Evolutionary conservation across 2,113 vertebrate species (phyloP), one percentile per base, ranked within the genome.

Genomic region (Podarcis cretensis): DNA sequence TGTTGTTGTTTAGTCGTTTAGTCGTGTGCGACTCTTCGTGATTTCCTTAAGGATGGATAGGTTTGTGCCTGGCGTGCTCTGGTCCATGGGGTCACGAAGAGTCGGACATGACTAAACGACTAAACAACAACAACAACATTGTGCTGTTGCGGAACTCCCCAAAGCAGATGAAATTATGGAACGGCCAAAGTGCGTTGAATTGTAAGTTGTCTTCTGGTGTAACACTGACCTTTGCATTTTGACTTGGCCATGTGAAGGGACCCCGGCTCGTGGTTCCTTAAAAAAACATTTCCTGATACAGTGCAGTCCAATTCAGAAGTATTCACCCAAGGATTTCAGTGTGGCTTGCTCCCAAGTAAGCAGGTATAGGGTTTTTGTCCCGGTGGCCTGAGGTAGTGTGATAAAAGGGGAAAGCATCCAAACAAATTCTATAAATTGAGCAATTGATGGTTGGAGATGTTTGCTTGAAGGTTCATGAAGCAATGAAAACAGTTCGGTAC

Each of bases 381-480:
- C 73, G 59, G 1, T 76, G 23, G 37, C 23, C 54, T 63, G 32
- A 3, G 8, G 25, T 9, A 63, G 54, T 7, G n/a, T 35, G 57
- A 81, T 32, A 85, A 35, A 75, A 85, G 23, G 12, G 40, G 57
- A 85, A 78, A 78, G 14, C 20, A 9, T 16, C 54, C n/a, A 48
- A 8, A 18, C 37, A 79, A 66, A 68, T 86, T 86, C 85, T 78
- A 32, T 79, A 68, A 43, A 57, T 57, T 57, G 54, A 81, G 68
- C n/a, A 73, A 32, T 35, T 8, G 43, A 73, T 21, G 35, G 18
- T 48, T 63, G 54, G 43, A 81, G 32, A 63, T 18, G 57, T 74
- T 40, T 81, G 25, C 79, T 63, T 63, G 69, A 78, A 91, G 76
- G 71, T 35, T 87, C 21, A 74, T 48, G 82, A 89, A 77, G 68